A percentile compares a stretch with the other conserved stretches of the same genome.
Conservation (phyloP, 1,140 invertebrate species). For the Melanaphis sacchari region DNA sequence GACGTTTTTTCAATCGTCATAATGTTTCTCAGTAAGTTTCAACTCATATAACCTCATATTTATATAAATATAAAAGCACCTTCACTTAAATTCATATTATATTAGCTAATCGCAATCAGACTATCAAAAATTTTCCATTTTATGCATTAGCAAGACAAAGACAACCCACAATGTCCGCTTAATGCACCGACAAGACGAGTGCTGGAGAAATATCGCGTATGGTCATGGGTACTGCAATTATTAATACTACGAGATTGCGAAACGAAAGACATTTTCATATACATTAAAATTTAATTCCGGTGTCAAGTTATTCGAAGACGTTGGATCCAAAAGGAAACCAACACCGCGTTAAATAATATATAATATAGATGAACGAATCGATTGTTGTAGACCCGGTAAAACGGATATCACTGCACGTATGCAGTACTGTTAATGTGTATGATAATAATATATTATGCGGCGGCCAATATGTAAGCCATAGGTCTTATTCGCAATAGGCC, state of each 20-base stretch:
- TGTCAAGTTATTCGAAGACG: too few relatives aligned
- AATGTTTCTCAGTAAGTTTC: background rate
- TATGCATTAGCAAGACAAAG: too few relatives aligned
- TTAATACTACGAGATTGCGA: background rate
- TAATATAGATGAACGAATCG: background rate
- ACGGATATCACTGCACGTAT: background rate
- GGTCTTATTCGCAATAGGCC: slow-evolving; percentile 22
- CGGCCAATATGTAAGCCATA: background rate
- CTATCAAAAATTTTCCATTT: too few relatives aligned
- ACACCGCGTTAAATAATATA: background rate
- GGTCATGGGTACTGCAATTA: too few relatives aligned
- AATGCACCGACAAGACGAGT: background rate
- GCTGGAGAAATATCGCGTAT: too few relatives aligned
- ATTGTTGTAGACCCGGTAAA: background rate
- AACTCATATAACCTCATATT: background rate
- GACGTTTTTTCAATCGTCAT: background rate
- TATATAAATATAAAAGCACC: too few relatives aligned
- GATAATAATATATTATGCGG: background rate
- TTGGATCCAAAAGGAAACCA: background rate
- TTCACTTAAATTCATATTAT: background rate
- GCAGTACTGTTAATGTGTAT: background rate
- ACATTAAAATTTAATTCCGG: background rate
- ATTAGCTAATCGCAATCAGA: background rate
- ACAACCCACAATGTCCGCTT: too few relatives aligned
- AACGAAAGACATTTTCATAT: background rate